phyloP scores from a whole-genome alignment of 1,140 invertebrate genomes.

The Danaus plexippus region DNA sequence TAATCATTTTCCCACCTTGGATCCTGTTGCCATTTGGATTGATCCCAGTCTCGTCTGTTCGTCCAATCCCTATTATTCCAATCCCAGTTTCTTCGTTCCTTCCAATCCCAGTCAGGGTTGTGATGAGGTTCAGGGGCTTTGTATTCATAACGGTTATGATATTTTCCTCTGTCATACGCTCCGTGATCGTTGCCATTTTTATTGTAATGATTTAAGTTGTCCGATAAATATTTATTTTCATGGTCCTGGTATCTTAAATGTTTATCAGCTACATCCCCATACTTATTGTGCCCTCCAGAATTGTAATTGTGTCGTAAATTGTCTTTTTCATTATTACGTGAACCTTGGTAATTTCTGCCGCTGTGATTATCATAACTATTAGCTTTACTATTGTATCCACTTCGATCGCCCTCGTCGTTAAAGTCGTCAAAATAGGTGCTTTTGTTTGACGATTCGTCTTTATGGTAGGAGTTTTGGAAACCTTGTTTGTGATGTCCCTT shows the following conservation, averaged over 20 bases:
- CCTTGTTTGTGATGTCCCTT: slow-evolving; percentile 77
- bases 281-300: slow-evolving; percentile 65
- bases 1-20: slow-evolving; percentile 48
- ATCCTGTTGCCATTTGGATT: slow-evolving; percentile 36
- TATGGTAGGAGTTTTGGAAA: slow-evolving; percentile 77
- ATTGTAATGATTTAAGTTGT: slow-evolving; percentile 63
- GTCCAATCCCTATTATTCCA: slow-evolving; percentile 27
- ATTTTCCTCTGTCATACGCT: slow-evolving; percentile 53
- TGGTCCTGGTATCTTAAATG: slow-evolving; percentile 65
- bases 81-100: slow-evolving; percentile 7
- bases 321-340: slow-evolving; percentile 60
- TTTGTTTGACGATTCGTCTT: slow-evolving; percentile 77
- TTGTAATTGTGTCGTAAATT: slow-evolving; percentile 57
- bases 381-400: slow-evolving; percentile 65
- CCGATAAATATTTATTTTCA: slow-evolving; percentile 69
- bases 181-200: slow-evolving; percentile 56
- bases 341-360: slow-evolving; percentile 64
- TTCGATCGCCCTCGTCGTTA: slow-evolving; percentile 73
- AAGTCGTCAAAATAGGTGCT: slow-evolving; percentile 77
- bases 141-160: slow-evolving; percentile 45
- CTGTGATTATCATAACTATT: slow-evolving; percentile 67
- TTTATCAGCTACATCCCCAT: slow-evolving; percentile 65
- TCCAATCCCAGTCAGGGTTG: slow-evolving; percentile 46
- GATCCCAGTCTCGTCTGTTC: slow-evolving; percentile 41
- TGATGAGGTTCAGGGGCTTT: slow-evolving; percentile 33